Conservation (phyloP, 2,888 invertebrate species). For the Ichneumoninae sp. region DNA sequence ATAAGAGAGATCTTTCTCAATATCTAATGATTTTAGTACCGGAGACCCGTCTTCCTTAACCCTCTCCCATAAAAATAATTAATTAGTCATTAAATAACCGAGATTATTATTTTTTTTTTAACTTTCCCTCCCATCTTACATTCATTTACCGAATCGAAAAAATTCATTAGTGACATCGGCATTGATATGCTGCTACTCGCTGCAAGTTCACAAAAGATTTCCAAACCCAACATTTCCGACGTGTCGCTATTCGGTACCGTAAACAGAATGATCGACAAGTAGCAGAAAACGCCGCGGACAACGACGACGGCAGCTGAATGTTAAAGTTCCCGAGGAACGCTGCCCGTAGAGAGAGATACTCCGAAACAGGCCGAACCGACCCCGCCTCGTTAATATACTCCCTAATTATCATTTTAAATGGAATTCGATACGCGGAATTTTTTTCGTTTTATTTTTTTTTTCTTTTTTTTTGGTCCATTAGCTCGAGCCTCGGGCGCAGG, state of each 20-base stretch:
- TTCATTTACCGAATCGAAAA: neutral
- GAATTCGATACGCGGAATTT: slow-evolving; percentile 58
- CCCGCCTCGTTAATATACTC: slow-evolving; percentile 46
- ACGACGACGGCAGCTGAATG: slow-evolving; percentile 55
- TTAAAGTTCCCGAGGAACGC: slow-evolving; percentile 46
- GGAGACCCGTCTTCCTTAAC: neutral
- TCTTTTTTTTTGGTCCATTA: neutral
- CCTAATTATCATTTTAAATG: slow-evolving; percentile 63
- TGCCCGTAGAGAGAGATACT: slow-evolving; percentile 7
- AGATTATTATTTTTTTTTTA: neutral
- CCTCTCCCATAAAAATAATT: neutral
- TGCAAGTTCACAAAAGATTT: neutral
- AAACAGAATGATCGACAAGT: slow-evolving; percentile 8
- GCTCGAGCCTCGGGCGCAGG: neutral
- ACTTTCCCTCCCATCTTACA: too few relatives aligned
- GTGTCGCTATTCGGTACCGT: neutral
- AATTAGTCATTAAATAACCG: neutral
- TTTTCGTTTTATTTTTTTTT: slow-evolving; percentile 25
- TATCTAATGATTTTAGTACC: neutral
- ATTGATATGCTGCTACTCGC: neutral
- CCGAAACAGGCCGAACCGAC: slow-evolving; percentile 23
- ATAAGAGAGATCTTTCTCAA: neutral
- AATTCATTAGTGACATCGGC: neutral
- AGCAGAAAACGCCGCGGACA: slow-evolving; percentile 23
- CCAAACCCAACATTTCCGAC: neutral